Evolutionary conservation across 2,888 invertebrate species (phyloP), one percentile per base, ranked within the genome.

Genomic region (Terebella lapidaria): DNA sequence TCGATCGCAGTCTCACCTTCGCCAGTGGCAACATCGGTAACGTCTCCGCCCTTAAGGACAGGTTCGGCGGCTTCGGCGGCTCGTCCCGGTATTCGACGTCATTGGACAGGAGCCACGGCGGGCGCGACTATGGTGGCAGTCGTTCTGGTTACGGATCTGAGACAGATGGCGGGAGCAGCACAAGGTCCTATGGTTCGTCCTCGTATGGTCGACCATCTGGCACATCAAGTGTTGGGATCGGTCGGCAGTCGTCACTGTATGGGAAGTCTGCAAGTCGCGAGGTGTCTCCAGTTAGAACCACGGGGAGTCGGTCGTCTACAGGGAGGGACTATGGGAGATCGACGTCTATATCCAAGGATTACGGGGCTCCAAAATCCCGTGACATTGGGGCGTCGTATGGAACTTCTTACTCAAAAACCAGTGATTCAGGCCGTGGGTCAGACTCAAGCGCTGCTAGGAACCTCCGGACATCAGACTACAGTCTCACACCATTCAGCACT

Each of bases 401-500:
- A 5, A 26, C 58, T 1, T 30, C 53, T 18, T 30, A 53, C 20
- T 25, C 28, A 28, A 55, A 15, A 55, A n/a, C 52, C 30, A 18
- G 24, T 27, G 20, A 2, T 10, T 53, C 54, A 24, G 22, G 45
- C 26, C 20, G 22, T 20, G 3, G 18, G 18, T 4, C 29, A 3
- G 4, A 10, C 15, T 3, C n/a, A 4, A 51, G 42, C 18, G 18
- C 51, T 18, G 30, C 54, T 20, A 47, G 47, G 20, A 46, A 30
- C 4, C 27, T 49, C 22, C 55, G 56, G 25, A 54, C 53, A 28
- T 35, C 56, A 24, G 63, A 58, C 42, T 61, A 57, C 54, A 65
- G 59, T 42, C 59, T 65, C 27, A 65, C 65, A 29, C 65, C 65
- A 22, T 65, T 65, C 54, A 51, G 52, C n/a, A 25, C 59, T 15